Percentiles rank a stretch among this genome's conserved stretches.
Conservation (phyloP, 2,113 vertebrate genomes). For the Neodon shergylaensis region DNA sequence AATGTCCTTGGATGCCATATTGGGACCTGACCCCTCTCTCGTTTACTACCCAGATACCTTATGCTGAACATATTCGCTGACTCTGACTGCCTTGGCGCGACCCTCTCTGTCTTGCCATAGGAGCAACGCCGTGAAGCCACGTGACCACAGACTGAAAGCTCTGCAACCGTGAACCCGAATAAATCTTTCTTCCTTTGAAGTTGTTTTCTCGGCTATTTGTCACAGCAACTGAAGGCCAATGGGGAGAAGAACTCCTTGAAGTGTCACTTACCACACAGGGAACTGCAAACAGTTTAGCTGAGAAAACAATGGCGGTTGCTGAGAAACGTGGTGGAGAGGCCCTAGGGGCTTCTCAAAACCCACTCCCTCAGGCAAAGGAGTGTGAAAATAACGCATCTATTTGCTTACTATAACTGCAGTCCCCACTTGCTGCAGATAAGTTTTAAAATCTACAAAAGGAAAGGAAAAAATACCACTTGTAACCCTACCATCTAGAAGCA, state of each 20-base stretch:
- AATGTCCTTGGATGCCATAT: background rate
- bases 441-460: background rate
- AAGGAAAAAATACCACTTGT: background rate
- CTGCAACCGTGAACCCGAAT: background rate
- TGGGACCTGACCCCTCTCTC: background rate
- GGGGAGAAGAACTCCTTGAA: background rate
- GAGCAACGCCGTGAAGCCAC: background rate
- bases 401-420: background rate
- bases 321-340: background rate
- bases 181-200: background rate
- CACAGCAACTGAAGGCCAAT: background rate
- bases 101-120: background rate
- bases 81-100: background rate
- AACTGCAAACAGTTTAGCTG: background rate
- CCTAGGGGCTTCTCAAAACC: background rate
- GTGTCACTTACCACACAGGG: background rate
- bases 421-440: background rate
- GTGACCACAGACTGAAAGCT: background rate
- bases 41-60: background rate
- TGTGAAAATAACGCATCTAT: background rate
- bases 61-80: background rate
- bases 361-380: background rate
- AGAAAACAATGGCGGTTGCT: background rate
- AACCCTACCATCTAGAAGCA: conserved; percentile 1
- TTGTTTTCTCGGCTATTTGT: background rate